Conservation (phyloP, 2,797 vertebrate species). For the Austrolebias charrua region DNA sequence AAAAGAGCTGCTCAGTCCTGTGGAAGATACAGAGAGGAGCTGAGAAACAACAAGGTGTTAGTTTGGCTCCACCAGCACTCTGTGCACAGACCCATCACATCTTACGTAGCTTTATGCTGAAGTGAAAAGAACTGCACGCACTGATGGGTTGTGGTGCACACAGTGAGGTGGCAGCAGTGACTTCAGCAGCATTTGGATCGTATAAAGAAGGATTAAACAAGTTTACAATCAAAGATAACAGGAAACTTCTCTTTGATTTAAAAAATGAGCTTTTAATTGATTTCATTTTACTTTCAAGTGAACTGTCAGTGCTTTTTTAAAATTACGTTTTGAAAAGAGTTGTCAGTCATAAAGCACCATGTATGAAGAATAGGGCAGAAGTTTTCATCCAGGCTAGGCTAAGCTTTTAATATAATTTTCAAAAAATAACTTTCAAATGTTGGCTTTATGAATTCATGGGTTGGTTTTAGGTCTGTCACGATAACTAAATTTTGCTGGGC, state of each 20-base stretch:
- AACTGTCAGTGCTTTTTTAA: no score
- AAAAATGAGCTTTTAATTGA: not conserved
- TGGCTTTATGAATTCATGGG: no score
- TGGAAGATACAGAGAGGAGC: constrained; percentile 50
- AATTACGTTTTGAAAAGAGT: no score
- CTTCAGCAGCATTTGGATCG: constrained; percentile 38
- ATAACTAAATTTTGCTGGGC: no score
- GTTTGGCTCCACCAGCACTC: constrained; percentile 46
- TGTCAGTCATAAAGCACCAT: no score
- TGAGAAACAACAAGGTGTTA: constrained; percentile 57
- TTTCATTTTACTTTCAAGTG: not conserved
- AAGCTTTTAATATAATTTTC: no score
- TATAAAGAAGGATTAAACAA: constrained; percentile 44
- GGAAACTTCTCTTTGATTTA: constrained; percentile 14
- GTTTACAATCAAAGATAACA: constrained; percentile 31
- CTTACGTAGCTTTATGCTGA: constrained; percentile 22
- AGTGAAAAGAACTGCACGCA: constrained; percentile 4
- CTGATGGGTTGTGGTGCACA: constrained; percentile 39
- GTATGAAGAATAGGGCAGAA: no score
- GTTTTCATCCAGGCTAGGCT: no score
- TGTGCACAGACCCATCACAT: constrained; percentile 26
- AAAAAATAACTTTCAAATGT: no score
- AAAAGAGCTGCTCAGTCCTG: constrained; percentile 69
- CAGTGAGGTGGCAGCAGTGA: constrained; percentile 54
- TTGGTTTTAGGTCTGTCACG: no score